Base-by-base conservation (phyloP, 2,113 vertebrate species). In the Pterocles orientalis region DNA sequence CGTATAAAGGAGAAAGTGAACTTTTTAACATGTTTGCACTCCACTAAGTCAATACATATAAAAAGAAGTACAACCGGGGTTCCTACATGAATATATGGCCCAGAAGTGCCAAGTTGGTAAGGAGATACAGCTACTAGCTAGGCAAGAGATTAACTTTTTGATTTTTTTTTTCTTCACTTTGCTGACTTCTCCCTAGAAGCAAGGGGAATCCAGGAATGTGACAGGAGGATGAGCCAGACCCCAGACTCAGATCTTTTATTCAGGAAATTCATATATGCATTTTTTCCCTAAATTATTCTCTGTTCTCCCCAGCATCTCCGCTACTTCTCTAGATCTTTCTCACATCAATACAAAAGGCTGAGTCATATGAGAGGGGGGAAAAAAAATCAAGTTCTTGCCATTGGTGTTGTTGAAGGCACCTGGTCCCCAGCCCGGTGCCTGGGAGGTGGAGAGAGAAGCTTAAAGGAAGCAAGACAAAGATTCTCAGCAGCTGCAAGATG, bases 1-100 rank as follows among this genome's bases (percentile, higher is more conserved):
- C 96, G 23, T 97, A 97, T 98, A 98, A 98, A 98, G 94, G 97
- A 97, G 97, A 98, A 97, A 98, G 98, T 97, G 98, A 98, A 98
- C 96, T 97, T 98, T 94, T 97, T 97, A 97, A 97, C 97, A 94
- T 98, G 97, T 98, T 98, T 98, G 97, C 97, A 98, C 98, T 97
- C 93, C 82, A 81, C 97, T 98, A 97, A 98, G 98, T 98, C 97
- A 98, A 98, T 95, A 97, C 41, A 83, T 88, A 95, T 98, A 97
- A 97, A 98, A 97, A 96, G 94, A 95, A 97, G 87, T 93, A 82
- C 92, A 94, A 95, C 94, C 66, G 88, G 93, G 96, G 77, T 96
- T 97, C 97, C 96, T 95, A 91, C 88, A 80, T 72, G 82, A 82
- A 83, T 95, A 87, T 43, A 72, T 33, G 45, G 94, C 65, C 89